phyloP scores from a whole-genome alignment of 2,797 vertebrate genomes.

The Protosalanx chinensis region DNA sequence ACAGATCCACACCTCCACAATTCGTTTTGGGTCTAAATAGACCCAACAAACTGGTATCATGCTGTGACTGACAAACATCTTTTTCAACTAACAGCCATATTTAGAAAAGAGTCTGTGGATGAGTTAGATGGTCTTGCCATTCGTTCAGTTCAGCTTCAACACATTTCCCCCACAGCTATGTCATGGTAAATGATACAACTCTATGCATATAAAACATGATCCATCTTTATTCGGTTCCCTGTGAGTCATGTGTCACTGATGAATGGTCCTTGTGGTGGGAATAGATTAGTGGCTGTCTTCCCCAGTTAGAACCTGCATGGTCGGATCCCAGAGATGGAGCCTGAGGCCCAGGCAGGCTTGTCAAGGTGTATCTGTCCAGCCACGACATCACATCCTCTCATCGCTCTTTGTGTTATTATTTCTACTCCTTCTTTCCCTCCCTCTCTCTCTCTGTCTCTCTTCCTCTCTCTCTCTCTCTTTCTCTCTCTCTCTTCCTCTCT shows the following conservation, averaged over 20 bases:
- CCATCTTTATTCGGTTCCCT: constrained; percentile 15
- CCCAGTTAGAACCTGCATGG: constrained; percentile 40
- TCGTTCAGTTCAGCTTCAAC: not conserved
- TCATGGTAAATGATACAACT: constrained; percentile 7
- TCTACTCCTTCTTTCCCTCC: constrained; percentile 5
- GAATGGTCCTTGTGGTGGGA: constrained; percentile 26
- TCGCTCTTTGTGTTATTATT: constrained; percentile 23
- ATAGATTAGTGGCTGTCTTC: constrained; percentile 49
- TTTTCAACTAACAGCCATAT: not conserved
- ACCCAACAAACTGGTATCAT: constrained; percentile 8
- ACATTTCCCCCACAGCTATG: not conserved
- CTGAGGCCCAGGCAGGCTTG: constrained; percentile 41
- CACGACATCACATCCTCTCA: not conserved
- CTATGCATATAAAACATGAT: constrained; percentile 15
- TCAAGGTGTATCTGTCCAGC: constrained; percentile 48
- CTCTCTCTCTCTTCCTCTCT: not conserved
- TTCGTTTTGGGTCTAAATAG: not conserved
- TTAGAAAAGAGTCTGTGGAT: not conserved
- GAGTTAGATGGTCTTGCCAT: not conserved
- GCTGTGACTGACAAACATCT: not conserved
- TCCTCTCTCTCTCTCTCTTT: not conserved
- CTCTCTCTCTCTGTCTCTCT: not conserved
- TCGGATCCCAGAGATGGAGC: constrained; percentile 30
- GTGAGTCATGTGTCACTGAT: constrained; percentile 34
- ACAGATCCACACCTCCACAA: too few species aligned